Percentiles rank a stretch among this genome's conserved stretches.
Evolutionary conservation across 2,797 vertebrate species (phyloP).

Genomic region (Rallus crepitans): DNA sequence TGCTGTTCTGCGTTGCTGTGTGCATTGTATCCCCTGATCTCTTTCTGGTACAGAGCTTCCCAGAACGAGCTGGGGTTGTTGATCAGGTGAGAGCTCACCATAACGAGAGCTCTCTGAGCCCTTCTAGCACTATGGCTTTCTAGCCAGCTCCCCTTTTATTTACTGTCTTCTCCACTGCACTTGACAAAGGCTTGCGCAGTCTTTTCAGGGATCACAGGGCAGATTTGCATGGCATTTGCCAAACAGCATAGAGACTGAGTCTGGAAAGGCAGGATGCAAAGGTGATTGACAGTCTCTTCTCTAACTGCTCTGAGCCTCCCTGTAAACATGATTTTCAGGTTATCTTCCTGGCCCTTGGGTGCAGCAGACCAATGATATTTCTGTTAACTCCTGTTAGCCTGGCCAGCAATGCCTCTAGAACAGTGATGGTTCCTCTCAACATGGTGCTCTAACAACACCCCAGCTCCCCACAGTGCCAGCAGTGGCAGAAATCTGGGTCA

Average conservation of each 20-base stretch:
- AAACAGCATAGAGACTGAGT: not conserved
- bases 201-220: not conserved
- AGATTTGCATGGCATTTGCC: not conserved
- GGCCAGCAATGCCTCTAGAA: not conserved
- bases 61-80: constrained; percentile 32
- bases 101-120: not conserved
- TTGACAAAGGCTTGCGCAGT: not conserved
- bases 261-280: not conserved
- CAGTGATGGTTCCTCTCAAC: accelerated
- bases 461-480: not conserved
- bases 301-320: not conserved
- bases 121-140: not conserved
- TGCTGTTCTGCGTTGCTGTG: constrained; percentile 54
- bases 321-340: not conserved
- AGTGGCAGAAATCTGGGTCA: not conserved
- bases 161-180: not conserved
- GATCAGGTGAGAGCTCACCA: constrained; percentile 54
- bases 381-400: not conserved
- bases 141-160: not conserved
- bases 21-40: constrained; percentile 56
- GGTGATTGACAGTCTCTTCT: not conserved
- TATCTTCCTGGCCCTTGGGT: not conserved
- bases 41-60: constrained; percentile 69
- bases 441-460: not conserved
- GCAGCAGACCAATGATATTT: not conserved